Evolutionary conservation across 64 coral and sea anemone species (phyloP), one percentile per base, ranked within the genome.

Genomic region (Stichodactyla helianthus): DNA sequence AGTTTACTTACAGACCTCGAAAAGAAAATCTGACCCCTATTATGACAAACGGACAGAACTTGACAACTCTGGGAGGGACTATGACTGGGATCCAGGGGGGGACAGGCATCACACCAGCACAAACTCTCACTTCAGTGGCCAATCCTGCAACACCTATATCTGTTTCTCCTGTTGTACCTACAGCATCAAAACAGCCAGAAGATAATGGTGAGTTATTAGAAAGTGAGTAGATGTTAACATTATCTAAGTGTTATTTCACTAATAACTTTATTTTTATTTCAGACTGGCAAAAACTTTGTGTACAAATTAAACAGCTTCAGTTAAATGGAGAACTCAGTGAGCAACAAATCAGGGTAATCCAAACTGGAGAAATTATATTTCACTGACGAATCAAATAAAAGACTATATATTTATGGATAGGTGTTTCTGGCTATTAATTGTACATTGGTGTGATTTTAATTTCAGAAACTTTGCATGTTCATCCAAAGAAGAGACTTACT

Each of bases 1-100:
- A 96, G 76, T 96, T 96, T 80, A 96, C 91, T 84, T 96, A 96
- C 85, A 92, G 87, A 85, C 94, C 94, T 57, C 55, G 53, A 12
- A 51, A 83, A 83, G 79, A 79, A 50, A 83, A 12, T 77, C 4
- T 83, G 86, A 60, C 18, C 74, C 65, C 85, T 51, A 52, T 92
- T 53, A 59, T 76, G 58, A 83, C 91, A 68, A 87, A 77, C 88
- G 86, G 86, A 88, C 91, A 88, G 86, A 68, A 84, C 68, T 82
- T 63, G 58, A 92, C 70, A 80, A 77, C 50, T 53, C 54, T 83
- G 86, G 91, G 91, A 65, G 91, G 86, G 65, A n/a, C 87, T 77
- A 44, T 79, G 79, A 84, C 86, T 23, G 71, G 20, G 82, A 68
- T 83, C 74, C 63, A 82, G 91, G 91, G 91, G 86, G 91, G 91